Base-by-base conservation (phyloP, 2,888 invertebrate genomes). In the Euplagia quadripunctaria region DNA sequence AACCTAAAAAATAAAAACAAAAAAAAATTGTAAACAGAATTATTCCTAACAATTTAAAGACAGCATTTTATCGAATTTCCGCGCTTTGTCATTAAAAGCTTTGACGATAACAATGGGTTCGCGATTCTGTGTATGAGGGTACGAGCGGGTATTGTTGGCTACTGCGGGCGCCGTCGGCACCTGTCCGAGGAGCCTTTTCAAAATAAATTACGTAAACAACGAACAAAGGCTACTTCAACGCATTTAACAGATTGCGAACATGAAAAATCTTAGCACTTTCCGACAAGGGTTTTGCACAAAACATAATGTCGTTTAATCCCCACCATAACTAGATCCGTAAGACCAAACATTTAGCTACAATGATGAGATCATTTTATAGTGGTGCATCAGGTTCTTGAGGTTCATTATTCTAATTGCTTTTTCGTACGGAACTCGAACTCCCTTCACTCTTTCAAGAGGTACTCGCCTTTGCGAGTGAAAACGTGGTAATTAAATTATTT, bases 401-500 rank as follows among this genome's bases (percentile, higher is more conserved):
- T 93, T 94, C 94, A 95, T 95, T 95, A 95, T 94, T 87, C 85
- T 89, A 89, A 89, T 89, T 89, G 89, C 87, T 89, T 88, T 84
- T 94, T 93, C 92, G 93, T 92, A 92, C 88, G 86, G 87, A 90
- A 89, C 89, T 89, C 90, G 87, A 91, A 92, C 88, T 91, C 90
- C 91, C 91, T 92, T 90, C 90, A 90, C 89, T 90, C 88, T 91
- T 90, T 92, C 90, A 87, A 95, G 95, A 88, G 91, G 88, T 89
- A 89, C 92, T 91, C 89, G 90, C 89, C 88, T 89, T 89, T 88
- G 87, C 87, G 89, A 84, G 76, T 87, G 90, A 89, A 92, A 92
- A 91, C 88, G 93, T 89, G 92, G 91, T 94, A 93, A 94, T 94
- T 94, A 92, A 93, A 94, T 95, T 93, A 94, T 93, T 91, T 91